Evolutionary conservation across 1,140 invertebrate species (phyloP).

Genomic region (Tetramorium alpestre): DNA sequence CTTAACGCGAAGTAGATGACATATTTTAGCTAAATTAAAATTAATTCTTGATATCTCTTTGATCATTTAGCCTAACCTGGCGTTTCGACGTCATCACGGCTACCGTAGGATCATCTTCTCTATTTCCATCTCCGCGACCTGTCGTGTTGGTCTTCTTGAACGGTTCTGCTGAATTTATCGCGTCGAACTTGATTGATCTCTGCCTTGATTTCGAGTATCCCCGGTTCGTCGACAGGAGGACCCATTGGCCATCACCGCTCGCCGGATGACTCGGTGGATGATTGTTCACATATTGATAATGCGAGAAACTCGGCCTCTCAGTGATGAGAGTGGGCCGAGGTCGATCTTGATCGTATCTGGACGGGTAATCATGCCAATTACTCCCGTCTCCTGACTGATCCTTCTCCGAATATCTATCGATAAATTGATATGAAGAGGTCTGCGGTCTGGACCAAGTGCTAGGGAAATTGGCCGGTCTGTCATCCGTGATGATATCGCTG

Average conservation of each 20-base stretch:
- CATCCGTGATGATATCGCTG: conserved; percentile 89
- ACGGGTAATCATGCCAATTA: conserved; percentile 79
- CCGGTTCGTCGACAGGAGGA: conserved; percentile 91
- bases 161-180: conserved; percentile 82
- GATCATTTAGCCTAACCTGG: conserved; percentile 81
- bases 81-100: conserved; percentile 82
- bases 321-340: conserved; percentile 67
- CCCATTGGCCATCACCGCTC: conserved; percentile 91
- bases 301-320: conserved; percentile 80
- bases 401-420: conserved; percentile 78
- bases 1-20: not conserved
- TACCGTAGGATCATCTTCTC: conserved; percentile 62
- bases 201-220: conserved; percentile 87
- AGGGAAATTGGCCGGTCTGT: conserved; percentile 89
- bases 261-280: conserved; percentile 87
- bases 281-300: conserved; percentile 81
- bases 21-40: not conserved
- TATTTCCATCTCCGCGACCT: conserved; percentile 3
- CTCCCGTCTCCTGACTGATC: conserved; percentile 71
- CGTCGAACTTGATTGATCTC: conserved; percentile 83
- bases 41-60: conserved; percentile 44
- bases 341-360: conserved; percentile 73
- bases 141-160: conserved; percentile 63
- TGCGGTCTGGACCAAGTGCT: conserved; percentile 81
- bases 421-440: conserved; percentile 64